Evolutionary conservation across 1,140 invertebrate genomes (phyloP), one percentile per base, ranked within the genome.

Genomic region (Zaprionus ghesquierei): DNA sequence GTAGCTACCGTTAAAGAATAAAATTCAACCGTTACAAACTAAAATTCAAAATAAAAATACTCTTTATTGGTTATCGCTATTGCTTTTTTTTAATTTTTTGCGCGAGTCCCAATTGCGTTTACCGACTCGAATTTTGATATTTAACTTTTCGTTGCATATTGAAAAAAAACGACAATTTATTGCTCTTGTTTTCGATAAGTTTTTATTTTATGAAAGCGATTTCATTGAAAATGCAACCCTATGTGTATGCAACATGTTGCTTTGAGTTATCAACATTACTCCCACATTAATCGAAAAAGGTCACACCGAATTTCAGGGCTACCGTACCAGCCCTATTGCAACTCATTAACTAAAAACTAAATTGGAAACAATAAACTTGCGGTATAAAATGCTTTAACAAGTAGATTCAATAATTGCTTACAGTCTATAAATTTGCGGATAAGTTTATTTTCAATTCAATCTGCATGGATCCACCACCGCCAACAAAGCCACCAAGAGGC

Each of bases 401-500:
- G 27, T 3, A 9, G 20, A 8, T 35, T 69, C 29, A 55, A 41
- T 41, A 29, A 53, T 58, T 23, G 25, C 38, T 69, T 66, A 20
- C 31, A 69, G 58, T 71, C 25, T 31, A 56, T 15, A 18, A 35
- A 27, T 71, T 59, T 25, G 20, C 54, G 55, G 56, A 25, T 29
- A 60, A 59, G 25, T 62, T 72, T 46, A 13, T 41, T n/a, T 65
- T 79, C 18, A 79, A 84, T 4, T 12, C 23, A 49, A 56, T 78
- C 58, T 72, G 59, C 55, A 89, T 89, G 84, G 84, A 89, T 55
- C 63, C 77, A 13, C 84, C 84, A 49, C 95, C 96, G 62, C 96
- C 96, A 29, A 94, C 95, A 35, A 97, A 97, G 92, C 96, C 96
- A 86, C 96, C 96, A 2, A 93, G 96, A 79, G 96, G 96, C 15